Evolutionary conservation across 2,888 invertebrate genomes (phyloP).

Genomic region (Napeogenes inachia): DNA sequence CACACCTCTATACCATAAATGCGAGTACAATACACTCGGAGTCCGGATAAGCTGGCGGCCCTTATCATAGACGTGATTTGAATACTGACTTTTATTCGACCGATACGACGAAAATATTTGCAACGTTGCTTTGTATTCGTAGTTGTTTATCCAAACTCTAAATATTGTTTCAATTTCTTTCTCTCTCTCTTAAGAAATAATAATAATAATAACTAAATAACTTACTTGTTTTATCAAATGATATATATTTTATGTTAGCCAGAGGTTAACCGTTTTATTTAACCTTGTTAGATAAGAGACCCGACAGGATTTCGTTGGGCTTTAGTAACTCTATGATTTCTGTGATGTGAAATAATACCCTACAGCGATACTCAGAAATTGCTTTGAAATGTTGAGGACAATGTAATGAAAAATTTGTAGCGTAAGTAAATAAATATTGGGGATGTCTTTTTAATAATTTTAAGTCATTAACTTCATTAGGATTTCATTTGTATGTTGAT

Average conservation of each 20-base stretch:
- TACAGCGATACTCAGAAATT: neutral
- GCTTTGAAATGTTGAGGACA: neutral
- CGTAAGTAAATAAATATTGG: neutral
- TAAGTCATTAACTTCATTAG: too few species aligned
- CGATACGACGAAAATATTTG: neutral
- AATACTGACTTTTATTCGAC: conserved; percentile 14
- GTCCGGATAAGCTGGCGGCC: neutral
- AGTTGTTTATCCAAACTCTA: neutral
- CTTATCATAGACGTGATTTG: conserved; percentile 16
- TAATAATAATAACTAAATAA: too few species aligned
- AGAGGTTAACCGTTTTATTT: too few species aligned
- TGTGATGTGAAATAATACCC: conserved; percentile 1
- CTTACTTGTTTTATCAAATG: too few species aligned
- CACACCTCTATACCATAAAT: neutral
- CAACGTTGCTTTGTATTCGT: neutral
- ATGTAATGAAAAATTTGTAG: neutral
- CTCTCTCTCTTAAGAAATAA: too few species aligned
- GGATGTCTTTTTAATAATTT: neutral
- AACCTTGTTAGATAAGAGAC: too few species aligned
- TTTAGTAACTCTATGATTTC: neutral
- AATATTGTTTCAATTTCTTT: too few species aligned
- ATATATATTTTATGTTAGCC: too few species aligned
- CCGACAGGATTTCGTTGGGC: neutral
- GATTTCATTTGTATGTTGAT: too few species aligned
- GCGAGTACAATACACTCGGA: neutral